Base-by-base conservation (phyloP, 1,140 invertebrate species). In the Lordiphosa clarofinis region DNA sequence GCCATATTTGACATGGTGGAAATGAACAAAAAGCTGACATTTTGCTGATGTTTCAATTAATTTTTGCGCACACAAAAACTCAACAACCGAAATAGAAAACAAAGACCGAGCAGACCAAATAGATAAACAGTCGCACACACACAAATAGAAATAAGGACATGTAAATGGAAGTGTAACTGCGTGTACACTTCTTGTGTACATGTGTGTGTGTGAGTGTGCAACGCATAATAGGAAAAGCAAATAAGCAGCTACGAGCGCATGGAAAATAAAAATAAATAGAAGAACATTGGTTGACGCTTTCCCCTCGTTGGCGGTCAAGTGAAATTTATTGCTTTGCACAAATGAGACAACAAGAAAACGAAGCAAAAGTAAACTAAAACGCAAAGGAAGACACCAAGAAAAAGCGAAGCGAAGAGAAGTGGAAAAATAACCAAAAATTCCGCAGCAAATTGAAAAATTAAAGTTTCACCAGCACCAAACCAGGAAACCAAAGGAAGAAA, bases 391-490 rank as follows among this genome's bases (percentile, higher is more conserved):
- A 21, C 21, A 21, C 21, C 21, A 75, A 56, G 52, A 46, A 47
- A 35, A 54, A 50, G 3, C 48, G 28, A 31, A 59, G 46, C 35
- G 37, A 37, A 19, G 40, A 63, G 36, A 64, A 62, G 62, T 3
- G 1, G 28, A 75, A 76, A 76, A 68, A 82, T 76, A 84, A 62
- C 78, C 72, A 10, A 76, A 81, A 84, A 73, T 84, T 69, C 54
- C 52, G 57, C 53, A 76, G 64, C 78, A 82, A 82, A 82, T 82
- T 82, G 76, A 82, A 84, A 81, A 82, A 82, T 76, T 82, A 73
- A 82, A 82, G 78, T 81, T 81, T 73, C 40, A 68, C 39, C 42
- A 28, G 24, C 50, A 13, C 21, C 44, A 56, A 53, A 54, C 46
- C 53, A 15, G 47, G 21, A 56, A 66, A 75, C 43, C 15, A 38